Percentiles rank a stretch among this genome's conserved stretches.
Conservation (phyloP, 2,797 vertebrate species). For the Hapalemur alaotrensis region DNA sequence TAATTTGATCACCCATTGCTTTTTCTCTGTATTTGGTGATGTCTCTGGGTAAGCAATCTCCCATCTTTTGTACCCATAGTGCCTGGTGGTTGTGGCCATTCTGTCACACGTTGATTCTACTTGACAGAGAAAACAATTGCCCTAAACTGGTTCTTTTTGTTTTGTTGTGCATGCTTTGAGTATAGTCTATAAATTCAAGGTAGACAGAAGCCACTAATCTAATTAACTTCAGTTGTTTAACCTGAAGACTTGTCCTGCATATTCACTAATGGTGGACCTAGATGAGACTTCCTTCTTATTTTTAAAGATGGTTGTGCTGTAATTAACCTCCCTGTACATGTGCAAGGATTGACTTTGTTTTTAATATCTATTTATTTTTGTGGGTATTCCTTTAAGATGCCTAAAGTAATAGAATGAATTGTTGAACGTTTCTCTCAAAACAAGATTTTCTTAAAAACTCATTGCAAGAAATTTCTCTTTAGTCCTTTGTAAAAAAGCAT, state of each 20-base stretch:
- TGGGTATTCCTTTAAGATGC: constrained; percentile 15
- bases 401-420: not conserved
- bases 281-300: not conserved
- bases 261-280: constrained; percentile 43
- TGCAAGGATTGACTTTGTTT: not conserved
- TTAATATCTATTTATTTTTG: not conserved
- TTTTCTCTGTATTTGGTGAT: not conserved
- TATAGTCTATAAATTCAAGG: constrained; percentile 30
- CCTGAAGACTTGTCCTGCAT: not conserved
- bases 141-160: not conserved
- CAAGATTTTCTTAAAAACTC: constrained; percentile 28
- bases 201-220: not conserved
- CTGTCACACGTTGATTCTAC: not conserved
- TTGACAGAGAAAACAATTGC: not conserved
- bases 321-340: not conserved
- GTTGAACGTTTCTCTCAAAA: constrained; percentile 10
- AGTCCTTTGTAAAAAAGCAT: constrained; percentile 44
- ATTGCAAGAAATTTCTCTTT: constrained; percentile 38
- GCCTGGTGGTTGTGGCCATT: not conserved
- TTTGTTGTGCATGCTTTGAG: constrained; percentile 19
- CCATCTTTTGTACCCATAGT: not conserved
- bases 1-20: not conserved
- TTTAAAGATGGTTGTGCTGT: not conserved
- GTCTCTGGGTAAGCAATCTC: not conserved
- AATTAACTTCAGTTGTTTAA: constrained; percentile 9